phyloP scores from a whole-genome alignment of 2,797 vertebrate species.

The Tragelaphus oryx region DNA sequence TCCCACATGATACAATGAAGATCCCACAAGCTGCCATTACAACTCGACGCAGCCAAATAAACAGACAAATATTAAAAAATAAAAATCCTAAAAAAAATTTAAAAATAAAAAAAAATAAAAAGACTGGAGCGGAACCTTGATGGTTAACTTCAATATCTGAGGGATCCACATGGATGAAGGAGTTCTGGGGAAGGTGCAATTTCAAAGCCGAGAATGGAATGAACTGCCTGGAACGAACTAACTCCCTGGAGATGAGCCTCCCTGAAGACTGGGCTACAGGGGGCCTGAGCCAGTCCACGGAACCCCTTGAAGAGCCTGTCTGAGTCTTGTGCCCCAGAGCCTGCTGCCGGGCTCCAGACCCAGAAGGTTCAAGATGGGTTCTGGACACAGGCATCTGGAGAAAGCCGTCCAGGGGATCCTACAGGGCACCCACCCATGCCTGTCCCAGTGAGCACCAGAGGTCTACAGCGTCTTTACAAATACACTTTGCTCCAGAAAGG shows the following conservation, averaged over 20 bases:
- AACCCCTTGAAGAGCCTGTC: not conserved
- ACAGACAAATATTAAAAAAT: not conserved
- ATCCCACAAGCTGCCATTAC: not conserved
- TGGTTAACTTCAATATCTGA: not conserved
- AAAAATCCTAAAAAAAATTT: not conserved
- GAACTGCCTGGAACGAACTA: not conserved
- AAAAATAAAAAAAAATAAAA: not conserved
- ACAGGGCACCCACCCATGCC: not conserved
- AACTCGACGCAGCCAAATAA: not conserved
- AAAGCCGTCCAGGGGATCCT: not conserved
- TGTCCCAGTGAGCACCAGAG: not conserved
- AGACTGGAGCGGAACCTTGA: not conserved
- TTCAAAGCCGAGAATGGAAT: not conserved
- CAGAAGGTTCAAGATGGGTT: not conserved
- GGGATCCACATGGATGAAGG: not conserved
- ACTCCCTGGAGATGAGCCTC: not conserved
- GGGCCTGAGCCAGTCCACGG: not conserved
- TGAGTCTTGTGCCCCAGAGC: not conserved
- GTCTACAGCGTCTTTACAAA: not conserved
- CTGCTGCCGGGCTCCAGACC: not conserved
- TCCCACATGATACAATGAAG: not conserved
- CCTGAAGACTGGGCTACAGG: not conserved
- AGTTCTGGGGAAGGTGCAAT: not conserved
- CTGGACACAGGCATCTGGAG: not conserved
- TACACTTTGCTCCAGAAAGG: not conserved